Percentiles rank a stretch among this genome's conserved stretches.
Evolutionary conservation across 1,140 invertebrate genomes (phyloP).

Genomic region (Magallana ariakensis): DNA sequence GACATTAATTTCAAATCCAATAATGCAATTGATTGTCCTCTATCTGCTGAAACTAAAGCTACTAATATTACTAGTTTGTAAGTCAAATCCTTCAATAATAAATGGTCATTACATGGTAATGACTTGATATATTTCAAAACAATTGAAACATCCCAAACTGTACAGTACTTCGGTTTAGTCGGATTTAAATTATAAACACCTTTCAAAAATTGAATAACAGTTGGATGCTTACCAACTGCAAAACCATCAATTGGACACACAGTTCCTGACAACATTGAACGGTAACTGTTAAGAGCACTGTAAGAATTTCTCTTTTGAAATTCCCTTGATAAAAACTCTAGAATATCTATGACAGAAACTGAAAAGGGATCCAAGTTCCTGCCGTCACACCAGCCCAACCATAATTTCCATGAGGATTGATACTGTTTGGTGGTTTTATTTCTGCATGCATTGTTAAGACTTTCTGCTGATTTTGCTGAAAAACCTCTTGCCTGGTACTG

Average conservation of each 20-base stretch:
- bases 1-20: constrained; percentile 2
- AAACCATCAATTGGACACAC: constrained; percentile 12
- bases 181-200: constrained; percentile 17
- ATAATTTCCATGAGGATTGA: constrained; percentile 17
- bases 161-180: constrained; percentile 21
- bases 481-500: constrained; percentile 26
- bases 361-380: constrained; percentile 35
- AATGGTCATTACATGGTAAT: neutral
- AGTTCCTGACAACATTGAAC: constrained; percentile 5
- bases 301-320: neutral
- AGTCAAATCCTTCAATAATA: constrained; percentile 29
- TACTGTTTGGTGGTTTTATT: constrained; percentile 1
- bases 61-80: constrained; percentile 42
- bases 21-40: constrained; percentile 32
- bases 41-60: constrained; percentile 39
- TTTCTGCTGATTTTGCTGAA: neutral
- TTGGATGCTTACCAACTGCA: neutral
- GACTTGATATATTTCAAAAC: constrained; percentile 52
- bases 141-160: constrained; percentile 52
- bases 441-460: neutral
- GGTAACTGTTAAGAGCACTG: constrained; percentile 22
- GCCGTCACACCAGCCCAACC: constrained; percentile 1
- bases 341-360: constrained; percentile 6
- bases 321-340: constrained; percentile 31
- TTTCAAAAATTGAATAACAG: neutral